Evolutionary conservation across 2,113 vertebrate genomes (phyloP), one percentile per base, ranked within the genome.

Genomic region (Tenrec ecaudatus): DNA sequence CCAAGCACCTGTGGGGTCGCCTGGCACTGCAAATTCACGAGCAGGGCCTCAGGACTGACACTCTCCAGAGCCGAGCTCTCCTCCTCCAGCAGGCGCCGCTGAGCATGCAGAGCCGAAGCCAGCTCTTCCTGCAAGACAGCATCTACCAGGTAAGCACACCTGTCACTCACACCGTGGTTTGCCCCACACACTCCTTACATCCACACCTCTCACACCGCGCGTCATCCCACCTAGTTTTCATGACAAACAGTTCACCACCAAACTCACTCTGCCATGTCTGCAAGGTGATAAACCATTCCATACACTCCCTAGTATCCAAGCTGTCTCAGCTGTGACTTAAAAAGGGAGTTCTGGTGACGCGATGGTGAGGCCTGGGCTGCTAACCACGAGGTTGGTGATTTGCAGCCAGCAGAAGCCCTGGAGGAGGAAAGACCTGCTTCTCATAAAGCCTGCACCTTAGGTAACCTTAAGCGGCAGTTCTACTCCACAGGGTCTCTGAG

Each of bases 1-100:
- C 97, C 95, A 60, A 98, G 96, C 69, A 98, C 98, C 88, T 98
- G 95, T 7, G 99, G 95, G 71, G 98, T 97, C n/a, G 90, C 78
- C 38, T 97, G 95, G 82, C 98, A 98, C 78, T 98, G 98, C 29
- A 97, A 96, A 88, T 99, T 98, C 68, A 99, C 95, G 17, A 95
- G 95, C 62, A 98, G 69, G 36, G 98, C 98, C 96, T 99, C 97
- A 14, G 98, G 97, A 40, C 95, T 97, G 8, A 98, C 97, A 1
- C 93, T 75, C 95, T 98, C 98, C 85, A 99, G 89, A 7, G 98
- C 97, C 58, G 95, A 89, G 75, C 64, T 87, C 89, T 98, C 98
- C n/a, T 96, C 96, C 91, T 99, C 98, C 71, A 98, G 97, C 71
- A 97, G 86, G 29, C 88, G 91, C 90, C 97, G 98, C 69, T 98